These are phyloP conservation scores for Phrixothrix hirtus DNA, from an alignment of 2,888 invertebrate species.

Conservation along the genomic window DNA sequence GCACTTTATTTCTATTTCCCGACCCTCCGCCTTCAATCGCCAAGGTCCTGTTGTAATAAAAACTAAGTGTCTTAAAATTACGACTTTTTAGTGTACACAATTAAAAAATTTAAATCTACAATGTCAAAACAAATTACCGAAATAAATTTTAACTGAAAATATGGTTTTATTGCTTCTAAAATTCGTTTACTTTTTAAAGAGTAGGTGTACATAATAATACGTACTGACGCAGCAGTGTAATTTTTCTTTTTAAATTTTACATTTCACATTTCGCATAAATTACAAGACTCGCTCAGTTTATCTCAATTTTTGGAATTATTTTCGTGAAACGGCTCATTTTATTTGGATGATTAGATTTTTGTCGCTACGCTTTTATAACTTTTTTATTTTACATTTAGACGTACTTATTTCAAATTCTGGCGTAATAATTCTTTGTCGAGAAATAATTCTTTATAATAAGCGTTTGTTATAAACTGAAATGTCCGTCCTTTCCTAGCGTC, in stretches of 20 bases:
- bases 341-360: slow-evolving; percentile 37
- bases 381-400: slow-evolving; percentile 19
- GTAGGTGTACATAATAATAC: slow-evolving; percentile 25
- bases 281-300: slow-evolving; percentile 23
- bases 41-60: slow-evolving; percentile 7
- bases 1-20: slow-evolving; percentile 5
- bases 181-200: slow-evolving; percentile 20
- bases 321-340: slow-evolving; percentile 31
- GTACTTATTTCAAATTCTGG: slow-evolving; percentile 14
- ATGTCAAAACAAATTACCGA: slow-evolving; percentile 30
- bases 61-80: slow-evolving; percentile 6
- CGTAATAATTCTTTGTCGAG: slow-evolving; percentile 13
- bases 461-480: slow-evolving; percentile 1
- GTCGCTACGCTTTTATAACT: slow-evolving; percentile 26
- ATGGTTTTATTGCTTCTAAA: slow-evolving; percentile 25
- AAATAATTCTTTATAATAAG: slow-evolving; percentile 16
- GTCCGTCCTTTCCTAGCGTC: slow-evolving; percentile 1
- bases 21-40: background rate
- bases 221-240: slow-evolving; percentile 21
- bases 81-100: slow-evolving; percentile 9
- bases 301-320: slow-evolving; percentile 24
- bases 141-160: slow-evolving; percentile 25
- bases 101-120: slow-evolving; percentile 9
- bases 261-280: slow-evolving; percentile 35
- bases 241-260: slow-evolving; percentile 29